Evolutionary conservation across 53 echinoderm and acorn worm genomes (phyloP), one percentile per base, ranked within the genome.

Genomic region (Crossaster papposus): DNA sequence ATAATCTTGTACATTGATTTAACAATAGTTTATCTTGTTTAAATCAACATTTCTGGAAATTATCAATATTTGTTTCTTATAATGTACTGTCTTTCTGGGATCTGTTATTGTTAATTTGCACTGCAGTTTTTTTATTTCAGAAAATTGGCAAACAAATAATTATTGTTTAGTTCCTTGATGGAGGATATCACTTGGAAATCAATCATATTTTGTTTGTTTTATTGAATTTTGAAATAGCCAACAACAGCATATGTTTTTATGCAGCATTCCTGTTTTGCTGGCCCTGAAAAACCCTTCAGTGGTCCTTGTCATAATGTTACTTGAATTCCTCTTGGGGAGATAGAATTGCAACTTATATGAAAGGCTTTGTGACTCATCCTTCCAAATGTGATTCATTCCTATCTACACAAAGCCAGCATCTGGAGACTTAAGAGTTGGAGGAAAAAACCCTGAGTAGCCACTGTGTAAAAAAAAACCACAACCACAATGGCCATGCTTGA

Each of bases 281-380:
- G 29, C 36, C 36, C 22, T 9, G 28, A 36, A 34, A 76, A 76
- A 13, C 35, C 76, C 78, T 78, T 51, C 78, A 50, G 26, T 51
- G 51, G 74, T 77, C 77, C 77, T 87, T 87, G 87, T 87, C 31
- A 35, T 62, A 76, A 76, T 77, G 77, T 87, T 87, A 58, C 72
- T 72, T 53, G 33, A 51, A 76, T 87, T 87, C 63, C 87, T 87
- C 62, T 35, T 34, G 30, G 63, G 36, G 62, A n/a, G 77, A 87
- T 77, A 77, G 87, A 63, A 63, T 75, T 76, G 87, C 87, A 87
- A 72, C 76, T 76, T 87, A 77, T 87, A 87, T 77, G 75, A 64
- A 65, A 82, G 65, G 36, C 36, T 65, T 82, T 82, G 82, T 82
- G 82, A 82, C 65, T 82, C 82, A 82, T 82, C 82, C 37, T 58